Conservation (phyloP, 2,888 invertebrate genomes). For the Lathronympha strigana region DNA sequence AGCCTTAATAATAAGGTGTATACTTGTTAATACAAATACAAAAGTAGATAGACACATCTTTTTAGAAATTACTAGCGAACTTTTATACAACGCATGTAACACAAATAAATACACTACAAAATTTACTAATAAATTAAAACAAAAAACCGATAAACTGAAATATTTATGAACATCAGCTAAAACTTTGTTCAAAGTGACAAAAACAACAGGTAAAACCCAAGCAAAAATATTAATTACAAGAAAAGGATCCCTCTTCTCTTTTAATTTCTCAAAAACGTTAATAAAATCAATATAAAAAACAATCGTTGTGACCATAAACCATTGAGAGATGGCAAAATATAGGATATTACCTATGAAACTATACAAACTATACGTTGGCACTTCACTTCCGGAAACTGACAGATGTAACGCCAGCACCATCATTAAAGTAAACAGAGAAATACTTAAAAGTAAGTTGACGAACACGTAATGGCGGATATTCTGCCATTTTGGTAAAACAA, state of each 20-base stretch:
- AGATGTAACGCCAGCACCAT: constrained; percentile 2
- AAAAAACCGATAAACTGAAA: constrained; percentile 9
- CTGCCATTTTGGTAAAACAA: constrained; percentile 8
- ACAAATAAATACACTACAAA: not conserved
- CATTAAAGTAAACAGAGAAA: not conserved
- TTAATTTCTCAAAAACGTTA: not conserved
- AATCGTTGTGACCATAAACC: not conserved
- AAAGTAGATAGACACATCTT: not conserved
- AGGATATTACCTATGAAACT: constrained; percentile 4
- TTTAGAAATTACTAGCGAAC: not conserved
- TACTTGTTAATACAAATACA: constrained; percentile 2
- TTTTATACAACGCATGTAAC: constrained; percentile 3
- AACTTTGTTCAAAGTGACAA: constrained; percentile 6
- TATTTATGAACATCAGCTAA: constrained; percentile 11
- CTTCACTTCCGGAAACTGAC: constrained; percentile 4
- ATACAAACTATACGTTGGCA: not conserved
- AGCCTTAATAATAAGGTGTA: not conserved
- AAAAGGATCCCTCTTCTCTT: constrained; percentile 5
- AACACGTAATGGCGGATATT: constrained; percentile 3
- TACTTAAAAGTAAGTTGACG: constrained; percentile 8
- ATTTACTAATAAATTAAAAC: not conserved
- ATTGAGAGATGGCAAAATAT: constrained; percentile 13
- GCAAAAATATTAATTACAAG: not conserved
- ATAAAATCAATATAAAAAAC: constrained; percentile 6
- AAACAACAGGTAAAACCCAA: not conserved